Conservation (phyloP, 2,797 vertebrate species). For the Amphiprion clarkii region DNA sequence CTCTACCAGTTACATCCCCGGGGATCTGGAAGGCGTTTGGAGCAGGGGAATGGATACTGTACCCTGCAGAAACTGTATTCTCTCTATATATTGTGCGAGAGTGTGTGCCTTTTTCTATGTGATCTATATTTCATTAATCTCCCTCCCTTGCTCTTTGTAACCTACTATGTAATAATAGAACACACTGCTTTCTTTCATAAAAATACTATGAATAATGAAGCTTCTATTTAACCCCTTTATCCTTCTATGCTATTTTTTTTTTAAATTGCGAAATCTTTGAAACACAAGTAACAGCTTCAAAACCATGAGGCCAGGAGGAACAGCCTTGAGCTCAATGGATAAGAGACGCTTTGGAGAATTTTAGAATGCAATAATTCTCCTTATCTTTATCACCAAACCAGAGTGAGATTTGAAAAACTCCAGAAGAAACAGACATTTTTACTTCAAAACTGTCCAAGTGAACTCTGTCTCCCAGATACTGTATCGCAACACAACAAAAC, state of each 20-base stretch:
- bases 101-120: too few relatives aligned
- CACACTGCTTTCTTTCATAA: not conserved
- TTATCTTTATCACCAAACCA: not conserved
- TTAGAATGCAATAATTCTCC: not conserved
- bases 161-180: not conserved
- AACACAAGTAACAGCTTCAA: not conserved
- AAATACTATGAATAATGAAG: not conserved
- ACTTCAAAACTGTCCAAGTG: not conserved
- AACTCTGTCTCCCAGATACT: too few relatives aligned
- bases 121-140: not conserved
- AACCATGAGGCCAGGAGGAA: not conserved
- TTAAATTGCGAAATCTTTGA: too few relatives aligned
- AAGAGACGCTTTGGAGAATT: not conserved
- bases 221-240: not conserved
- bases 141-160: not conserved
- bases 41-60: slow-evolving; percentile 8
- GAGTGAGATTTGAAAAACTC: not conserved
- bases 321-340: not conserved
- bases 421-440: not conserved
- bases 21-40: slow-evolving; percentile 24
- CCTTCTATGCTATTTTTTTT: not conserved
- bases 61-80: not conserved
- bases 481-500: too few relatives aligned
- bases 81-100: not conserved
- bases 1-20: slow-evolving; percentile 20